A percentile compares a stretch with the other conserved stretches of the same genome.
These are phyloP conservation scores for Indicator indicator DNA, from an alignment of 2,113 vertebrate species.

Conservation along the genomic window DNA sequence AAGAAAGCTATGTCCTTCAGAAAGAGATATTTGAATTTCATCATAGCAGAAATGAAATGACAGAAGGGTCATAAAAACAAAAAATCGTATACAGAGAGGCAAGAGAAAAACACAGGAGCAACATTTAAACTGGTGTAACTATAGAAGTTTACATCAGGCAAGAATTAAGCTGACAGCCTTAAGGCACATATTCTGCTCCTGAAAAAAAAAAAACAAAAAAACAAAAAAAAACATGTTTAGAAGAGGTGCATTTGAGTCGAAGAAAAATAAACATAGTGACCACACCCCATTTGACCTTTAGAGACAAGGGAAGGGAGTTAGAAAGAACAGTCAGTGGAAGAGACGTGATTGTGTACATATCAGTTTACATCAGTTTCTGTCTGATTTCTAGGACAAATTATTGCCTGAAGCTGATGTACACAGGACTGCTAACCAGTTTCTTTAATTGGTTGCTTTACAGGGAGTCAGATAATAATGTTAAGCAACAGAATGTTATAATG, in stretches of 20 bases:
- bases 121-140: not conserved
- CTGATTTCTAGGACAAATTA: conserved; percentile 63
- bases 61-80: not conserved
- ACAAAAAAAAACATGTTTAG: not conserved
- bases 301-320: not conserved
- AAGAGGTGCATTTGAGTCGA: not conserved
- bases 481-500: conserved; percentile 42
- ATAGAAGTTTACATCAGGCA: not conserved
- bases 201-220: not conserved
- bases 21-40: not conserved
- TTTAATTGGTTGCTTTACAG: conserved; percentile 58
- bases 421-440: conserved; percentile 29
- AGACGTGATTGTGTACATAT: conserved; percentile 17
- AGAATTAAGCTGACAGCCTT: not conserved
- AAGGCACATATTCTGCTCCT: not conserved
- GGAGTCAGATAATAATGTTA: conserved; percentile 60
- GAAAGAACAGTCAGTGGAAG: not conserved
- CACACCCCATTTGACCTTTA: not conserved
- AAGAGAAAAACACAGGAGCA: not conserved
- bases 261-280: not conserved
- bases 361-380: conserved; percentile 56
- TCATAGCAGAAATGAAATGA: not conserved
- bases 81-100: not conserved
- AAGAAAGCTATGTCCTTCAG: not conserved
- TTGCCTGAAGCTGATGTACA: conserved; percentile 50